Evolutionary conservation across 1,140 invertebrate genomes (phyloP), one percentile per base, ranked within the genome.

Genomic region (Aphelenchoides avenae): DNA sequence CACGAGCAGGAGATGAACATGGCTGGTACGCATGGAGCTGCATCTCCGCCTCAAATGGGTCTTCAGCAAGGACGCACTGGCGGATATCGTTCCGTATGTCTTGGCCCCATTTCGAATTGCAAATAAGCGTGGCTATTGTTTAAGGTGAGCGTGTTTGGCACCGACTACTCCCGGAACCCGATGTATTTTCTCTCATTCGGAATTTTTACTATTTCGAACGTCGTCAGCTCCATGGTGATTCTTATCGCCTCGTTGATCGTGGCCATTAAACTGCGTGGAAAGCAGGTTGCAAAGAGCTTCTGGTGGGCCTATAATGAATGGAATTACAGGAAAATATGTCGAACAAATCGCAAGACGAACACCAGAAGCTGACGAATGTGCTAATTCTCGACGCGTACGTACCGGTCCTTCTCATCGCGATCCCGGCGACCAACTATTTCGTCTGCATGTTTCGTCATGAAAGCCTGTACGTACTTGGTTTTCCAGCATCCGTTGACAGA

Each of bases 291-390:
- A 26, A 0, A 30, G 18, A 46, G 1, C 43, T 15, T 43, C 15
- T 42, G 13, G 3, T 40, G 24, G n/a, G 49, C 2, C 15, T 13
- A n/a, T 1, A 31, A 43, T 42, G 4, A 30, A 13, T 15, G 18
- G 13, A n/a, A 49, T 46, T 46, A 3, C 20, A n/a, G 11, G 54
- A 57, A 39, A 39, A 36, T 26, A 57, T 62, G 57, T 61, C 46
- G 3, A 53, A 67, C 26, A 66, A 64, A 36, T 64, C 59, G 15
- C 57, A 64, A 15, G 36, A 33, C n/a, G 61, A 64, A 40, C 61
- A 64, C 30, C 15, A 18, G 24, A n/a, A 18, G 5, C 39, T 64
- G 40, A 64, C 63, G 9, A 64, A 64, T 20, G 39, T 64, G 40
- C 15, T 68, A 18, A 68, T 64, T 11, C 26, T 62, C 1, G 43